Evolutionary conservation across 2,888 invertebrate genomes (phyloP).

Genomic region (Aspidapion aeneum): DNA sequence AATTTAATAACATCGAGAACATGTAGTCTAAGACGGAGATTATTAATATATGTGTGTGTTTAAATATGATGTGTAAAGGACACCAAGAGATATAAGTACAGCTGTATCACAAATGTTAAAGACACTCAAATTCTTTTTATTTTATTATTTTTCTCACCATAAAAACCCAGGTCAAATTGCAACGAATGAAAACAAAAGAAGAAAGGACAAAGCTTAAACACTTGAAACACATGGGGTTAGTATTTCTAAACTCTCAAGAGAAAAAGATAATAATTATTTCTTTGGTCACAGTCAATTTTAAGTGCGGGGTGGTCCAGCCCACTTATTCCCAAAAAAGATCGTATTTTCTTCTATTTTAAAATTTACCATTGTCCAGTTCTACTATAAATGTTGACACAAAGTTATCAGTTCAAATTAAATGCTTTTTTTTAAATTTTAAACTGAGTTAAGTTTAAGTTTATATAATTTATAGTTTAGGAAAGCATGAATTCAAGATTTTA

Average conservation of each 20-base stretch:
- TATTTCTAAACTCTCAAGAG: not conserved
- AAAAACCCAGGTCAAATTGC: not conserved
- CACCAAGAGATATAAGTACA: not conserved
- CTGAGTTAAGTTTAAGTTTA: too few species aligned
- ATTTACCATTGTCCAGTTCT: too few species aligned
- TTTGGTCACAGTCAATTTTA: not conserved
- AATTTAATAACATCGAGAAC: not conserved
- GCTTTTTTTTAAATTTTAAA: too few species aligned
- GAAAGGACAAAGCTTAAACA: not conserved
- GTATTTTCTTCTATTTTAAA: too few species aligned
- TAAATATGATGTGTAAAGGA: not conserved
- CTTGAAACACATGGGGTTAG: not conserved
- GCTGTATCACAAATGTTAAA: not conserved
- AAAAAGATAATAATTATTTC: not conserved
- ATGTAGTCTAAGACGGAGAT: not conserved
- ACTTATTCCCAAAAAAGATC: not conserved
- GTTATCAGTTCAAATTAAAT: too few species aligned
- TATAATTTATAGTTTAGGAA: too few species aligned
- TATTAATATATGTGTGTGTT: not conserved
- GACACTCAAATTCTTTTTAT: not conserved
- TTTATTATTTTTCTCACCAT: not conserved
- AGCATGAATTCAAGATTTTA: too few species aligned
- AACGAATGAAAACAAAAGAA: not conserved
- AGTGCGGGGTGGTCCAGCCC: not conserved
- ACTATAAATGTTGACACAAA: too few species aligned